These are phyloP conservation scores for Calameuta pallipes DNA, from an alignment of 2,888 invertebrate species.

Conservation along the genomic window DNA sequence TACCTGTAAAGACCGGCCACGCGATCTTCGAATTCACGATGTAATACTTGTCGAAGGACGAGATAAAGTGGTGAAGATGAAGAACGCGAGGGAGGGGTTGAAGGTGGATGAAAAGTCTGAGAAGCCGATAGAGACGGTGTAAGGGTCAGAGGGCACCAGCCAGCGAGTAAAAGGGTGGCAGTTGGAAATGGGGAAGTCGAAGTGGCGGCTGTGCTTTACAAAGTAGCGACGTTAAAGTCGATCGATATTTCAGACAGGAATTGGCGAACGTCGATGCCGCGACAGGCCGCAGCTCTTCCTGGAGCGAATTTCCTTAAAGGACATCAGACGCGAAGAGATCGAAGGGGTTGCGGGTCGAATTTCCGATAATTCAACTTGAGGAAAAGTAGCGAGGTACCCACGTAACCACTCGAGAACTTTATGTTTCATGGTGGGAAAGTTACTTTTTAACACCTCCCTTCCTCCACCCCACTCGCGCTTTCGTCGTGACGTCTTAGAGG, in stretches of 20 bases:
- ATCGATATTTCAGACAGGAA: background rate
- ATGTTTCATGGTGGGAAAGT: background rate
- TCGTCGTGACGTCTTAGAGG: background rate
- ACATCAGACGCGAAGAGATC: background rate
- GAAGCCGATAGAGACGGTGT: background rate
- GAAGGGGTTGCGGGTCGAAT: background rate
- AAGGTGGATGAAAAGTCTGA: background rate
- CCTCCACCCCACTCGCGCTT: too few relatives aligned
- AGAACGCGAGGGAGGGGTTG: background rate
- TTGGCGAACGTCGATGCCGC: background rate
- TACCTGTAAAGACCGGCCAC: constrained; percentile 10
- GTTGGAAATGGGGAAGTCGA: background rate
- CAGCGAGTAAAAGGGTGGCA: background rate
- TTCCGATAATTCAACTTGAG: background rate
- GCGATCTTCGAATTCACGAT: constrained; percentile 5
- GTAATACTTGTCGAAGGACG: constrained; percentile 2
- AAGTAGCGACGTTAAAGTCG: background rate
- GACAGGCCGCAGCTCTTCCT: background rate
- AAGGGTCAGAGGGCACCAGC: background rate
- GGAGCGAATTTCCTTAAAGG: background rate
- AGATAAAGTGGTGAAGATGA: background rate
- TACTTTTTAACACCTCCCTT: background rate
- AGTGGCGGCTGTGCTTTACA: background rate
- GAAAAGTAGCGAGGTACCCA: background rate
- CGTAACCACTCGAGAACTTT: background rate